Evolutionary conservation across 1,140 invertebrate species (phyloP).

Genomic region (Maniola jurtina): DNA sequence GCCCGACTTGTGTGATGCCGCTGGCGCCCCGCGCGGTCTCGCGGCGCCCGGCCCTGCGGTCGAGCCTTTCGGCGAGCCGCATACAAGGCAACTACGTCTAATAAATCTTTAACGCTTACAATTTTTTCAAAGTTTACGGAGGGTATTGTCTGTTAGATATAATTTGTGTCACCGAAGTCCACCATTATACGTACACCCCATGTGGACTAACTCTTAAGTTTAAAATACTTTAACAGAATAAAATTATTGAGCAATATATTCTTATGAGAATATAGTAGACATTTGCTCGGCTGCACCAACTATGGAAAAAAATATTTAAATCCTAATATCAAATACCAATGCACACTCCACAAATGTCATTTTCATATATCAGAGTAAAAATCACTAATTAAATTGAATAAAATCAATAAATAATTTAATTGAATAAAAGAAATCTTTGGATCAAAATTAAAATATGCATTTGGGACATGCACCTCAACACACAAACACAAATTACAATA

Average conservation of each 20-base stretch:
- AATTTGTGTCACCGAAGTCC: constrained; percentile 63
- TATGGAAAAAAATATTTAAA: constrained; percentile 65
- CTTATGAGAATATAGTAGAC: constrained; percentile 76
- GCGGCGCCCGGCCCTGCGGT: too few species aligned
- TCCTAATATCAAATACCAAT: constrained; percentile 73
- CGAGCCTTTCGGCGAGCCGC: constrained; percentile 53
- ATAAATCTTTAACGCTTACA: constrained; percentile 73
- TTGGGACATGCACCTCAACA: constrained; percentile 71
- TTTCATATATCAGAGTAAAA: constrained; percentile 60
- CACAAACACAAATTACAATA: constrained; percentile 65
- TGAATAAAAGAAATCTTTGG: constrained; percentile 65
- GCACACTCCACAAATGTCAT: constrained; percentile 76
- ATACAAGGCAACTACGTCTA: constrained; percentile 73
- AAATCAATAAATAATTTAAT: constrained; percentile 42
- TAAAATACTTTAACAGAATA: constrained; percentile 75
- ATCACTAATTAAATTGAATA: constrained; percentile 53
- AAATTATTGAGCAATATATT: constrained; percentile 78
- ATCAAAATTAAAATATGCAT: constrained; percentile 76
- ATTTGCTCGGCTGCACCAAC: constrained; percentile 76
- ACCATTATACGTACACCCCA: constrained; percentile 57
- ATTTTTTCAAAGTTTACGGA: constrained; percentile 71
- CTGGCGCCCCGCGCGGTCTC: constrained; percentile 54
- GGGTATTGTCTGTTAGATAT: constrained; percentile 77
- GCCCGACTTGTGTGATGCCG: constrained; percentile 49
- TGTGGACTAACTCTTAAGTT: constrained; percentile 66